Base-by-base conservation (phyloP, 2,113 vertebrate genomes). In the Caracal caracal region DNA sequence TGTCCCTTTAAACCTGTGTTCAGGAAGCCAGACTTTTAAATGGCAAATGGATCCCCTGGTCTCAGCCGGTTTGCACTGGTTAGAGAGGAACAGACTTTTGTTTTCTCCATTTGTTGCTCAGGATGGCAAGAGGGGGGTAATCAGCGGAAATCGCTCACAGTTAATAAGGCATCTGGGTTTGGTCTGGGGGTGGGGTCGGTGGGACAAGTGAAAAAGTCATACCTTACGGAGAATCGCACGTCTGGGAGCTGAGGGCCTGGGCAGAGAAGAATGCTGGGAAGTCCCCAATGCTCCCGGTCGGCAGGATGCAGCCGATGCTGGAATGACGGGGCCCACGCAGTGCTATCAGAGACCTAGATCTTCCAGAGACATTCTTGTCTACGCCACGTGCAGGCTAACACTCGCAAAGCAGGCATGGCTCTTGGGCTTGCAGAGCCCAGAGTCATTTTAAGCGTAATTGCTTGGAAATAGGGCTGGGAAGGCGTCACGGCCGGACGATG, bases 261-360 rank as follows among this genome's bases (percentile, higher is more conserved):
- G 20, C 15, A 40, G 49, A 22, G 61, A 33, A 76, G 56, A 63
- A 83, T 13, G 3, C 13, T 10, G 40, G 43, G 11, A 93, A 96
- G 35, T 33, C 51, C 70, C 88, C 51, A 13, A 49, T 0, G 22
- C 24, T 76, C 49, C 8, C 47, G 20, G n/a, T 30, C 6, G 0
- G n/a, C 13, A 43, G 2, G 51, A 37, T 22, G 73, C 51, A 59
- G 26, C 30, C 17, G 11, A 12, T 49, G 96, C 82, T 53, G 88
- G 37, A 61, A 82, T 40, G 35, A 91, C 0, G 49, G 24, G 24
- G 16, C 68, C 88, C 9, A 9, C 1, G 0, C 15, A 13, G 49
- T 30, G 30, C 78, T 94, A 86, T 97, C 92, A 83, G 79, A 92
- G n/a, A 83, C 30, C 37, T 66, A 68, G 66, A 82, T 98, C 86